Evolutionary conservation across 2,888 invertebrate species (phyloP).

Genomic region (Myathropa florea): DNA sequence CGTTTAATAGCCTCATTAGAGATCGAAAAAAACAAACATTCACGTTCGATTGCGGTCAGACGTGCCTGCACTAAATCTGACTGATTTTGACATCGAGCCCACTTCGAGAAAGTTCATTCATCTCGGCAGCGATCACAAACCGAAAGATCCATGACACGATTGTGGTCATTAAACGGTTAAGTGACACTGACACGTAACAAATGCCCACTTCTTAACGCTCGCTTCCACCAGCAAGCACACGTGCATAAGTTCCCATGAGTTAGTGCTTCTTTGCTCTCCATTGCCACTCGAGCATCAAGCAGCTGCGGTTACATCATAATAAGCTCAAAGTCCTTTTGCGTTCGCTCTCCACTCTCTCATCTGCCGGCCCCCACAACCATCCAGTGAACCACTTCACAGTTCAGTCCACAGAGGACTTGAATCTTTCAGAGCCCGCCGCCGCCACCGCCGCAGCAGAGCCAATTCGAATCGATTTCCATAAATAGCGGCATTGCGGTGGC

Average conservation of each 20-base stretch:
- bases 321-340: not conserved
- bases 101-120: not conserved
- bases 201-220: not conserved
- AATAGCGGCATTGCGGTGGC: constrained; percentile 5
- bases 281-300: not conserved
- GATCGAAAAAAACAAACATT: not conserved
- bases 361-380: not conserved
- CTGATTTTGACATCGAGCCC: not conserved
- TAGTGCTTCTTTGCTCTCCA: not conserved
- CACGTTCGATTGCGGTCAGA: not conserved
- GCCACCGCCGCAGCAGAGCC: not conserved
- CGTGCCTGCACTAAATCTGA: not conserved
- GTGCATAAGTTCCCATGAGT: not conserved
- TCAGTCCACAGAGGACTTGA: constrained; percentile 13
- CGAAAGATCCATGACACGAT: not conserved
- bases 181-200: not conserved
- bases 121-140: not conserved
- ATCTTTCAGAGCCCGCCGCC: constrained; percentile 4
- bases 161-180: not conserved
- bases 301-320: not conserved
- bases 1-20: not conserved
- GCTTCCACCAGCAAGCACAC: not conserved
- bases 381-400: constrained; percentile 1
- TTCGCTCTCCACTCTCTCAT: not conserved
- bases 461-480: constrained; percentile 38